A percentile compares a stretch with the other conserved stretches of the same genome.
Conservation (phyloP, 2,797 vertebrate species). For the Mormyrops boulengeri region DNA sequence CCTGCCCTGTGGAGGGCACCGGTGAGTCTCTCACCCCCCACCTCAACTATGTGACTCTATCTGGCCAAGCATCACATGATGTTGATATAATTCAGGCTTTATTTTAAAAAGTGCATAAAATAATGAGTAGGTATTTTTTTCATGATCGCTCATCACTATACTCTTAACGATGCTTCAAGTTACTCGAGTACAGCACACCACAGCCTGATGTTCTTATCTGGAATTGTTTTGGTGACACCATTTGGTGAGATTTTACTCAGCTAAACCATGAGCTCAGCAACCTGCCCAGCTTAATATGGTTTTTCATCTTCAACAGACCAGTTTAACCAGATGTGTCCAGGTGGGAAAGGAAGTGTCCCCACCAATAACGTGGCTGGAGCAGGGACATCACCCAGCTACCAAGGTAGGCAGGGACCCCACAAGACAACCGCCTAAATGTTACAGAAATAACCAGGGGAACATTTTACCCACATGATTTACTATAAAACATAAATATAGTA, state of each 20-base stretch:
- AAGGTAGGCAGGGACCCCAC: constrained; percentile 58
- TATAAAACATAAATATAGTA: neutral
- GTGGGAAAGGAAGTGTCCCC: constrained; percentile 80
- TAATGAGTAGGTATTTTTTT: neutral
- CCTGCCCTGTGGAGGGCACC: constrained; percentile 82
- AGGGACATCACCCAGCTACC: constrained; percentile 58
- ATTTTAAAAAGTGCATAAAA: neutral
- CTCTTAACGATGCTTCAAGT: neutral
- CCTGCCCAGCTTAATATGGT: neutral
- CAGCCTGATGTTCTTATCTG: neutral
- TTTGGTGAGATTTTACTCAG: neutral
- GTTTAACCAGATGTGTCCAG: constrained; percentile 84
- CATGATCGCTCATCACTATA: neutral
- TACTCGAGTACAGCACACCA: neutral
- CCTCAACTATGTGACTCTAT: neutral
- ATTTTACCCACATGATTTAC: neutral
- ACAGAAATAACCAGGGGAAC: neutral
- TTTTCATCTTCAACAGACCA: constrained; percentile 64
- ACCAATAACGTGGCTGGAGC: constrained; percentile 62
- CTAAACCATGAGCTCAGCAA: neutral
- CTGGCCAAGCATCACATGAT: neutral
- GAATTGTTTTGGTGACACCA: neutral
- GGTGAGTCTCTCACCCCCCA: constrained; percentile 51
- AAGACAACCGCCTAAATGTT: neutral
- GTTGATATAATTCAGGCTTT: neutral